Evolutionary conservation across 2,888 invertebrate genomes (phyloP).

Genomic region (Laspeyria flexula): DNA sequence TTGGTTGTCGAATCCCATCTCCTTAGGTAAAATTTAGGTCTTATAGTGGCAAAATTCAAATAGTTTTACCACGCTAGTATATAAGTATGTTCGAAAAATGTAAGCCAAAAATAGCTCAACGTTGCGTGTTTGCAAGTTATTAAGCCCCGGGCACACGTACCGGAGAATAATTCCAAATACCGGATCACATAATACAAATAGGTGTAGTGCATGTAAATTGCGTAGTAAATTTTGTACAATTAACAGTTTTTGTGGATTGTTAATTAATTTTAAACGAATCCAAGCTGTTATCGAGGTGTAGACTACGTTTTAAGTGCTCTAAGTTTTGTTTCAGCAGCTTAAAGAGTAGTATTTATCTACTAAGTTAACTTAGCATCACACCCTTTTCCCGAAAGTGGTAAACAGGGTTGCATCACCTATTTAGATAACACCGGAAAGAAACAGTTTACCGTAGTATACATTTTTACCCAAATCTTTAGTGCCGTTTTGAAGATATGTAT

Average conservation of each 20-base stretch:
- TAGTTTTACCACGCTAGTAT: slow-evolving; percentile 8
- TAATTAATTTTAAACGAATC: slow-evolving; percentile 20
- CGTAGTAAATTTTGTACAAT: slow-evolving; percentile 26
- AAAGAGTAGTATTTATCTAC: too few species aligned
- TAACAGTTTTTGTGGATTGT: slow-evolving; percentile 12
- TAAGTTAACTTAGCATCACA: too few species aligned
- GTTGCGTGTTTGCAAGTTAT: slow-evolving; percentile 36
- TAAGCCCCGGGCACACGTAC: slow-evolving; percentile 34
- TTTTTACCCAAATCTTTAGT: too few species aligned
- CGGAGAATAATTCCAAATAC: slow-evolving; percentile 30
- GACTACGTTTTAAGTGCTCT: neutral
- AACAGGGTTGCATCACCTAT: too few species aligned
- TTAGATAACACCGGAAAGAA: too few species aligned
- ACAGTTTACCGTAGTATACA: too few species aligned
- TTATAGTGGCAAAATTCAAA: neutral
- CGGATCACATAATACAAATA: slow-evolving; percentile 37
- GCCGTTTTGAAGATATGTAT: too few species aligned
- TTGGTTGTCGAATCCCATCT: too few species aligned
- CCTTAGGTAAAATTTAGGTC: too few species aligned
- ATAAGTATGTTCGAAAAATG: slow-evolving; percentile 15
- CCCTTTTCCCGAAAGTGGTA: too few species aligned
- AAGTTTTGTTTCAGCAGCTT: too few species aligned
- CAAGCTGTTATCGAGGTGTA: neutral
- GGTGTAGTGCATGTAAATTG: slow-evolving; percentile 33
- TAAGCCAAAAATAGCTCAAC: slow-evolving; percentile 27